phyloP scores from a whole-genome alignment of 1,140 invertebrate genomes.

The Anagrus nilaparvatae region DNA sequence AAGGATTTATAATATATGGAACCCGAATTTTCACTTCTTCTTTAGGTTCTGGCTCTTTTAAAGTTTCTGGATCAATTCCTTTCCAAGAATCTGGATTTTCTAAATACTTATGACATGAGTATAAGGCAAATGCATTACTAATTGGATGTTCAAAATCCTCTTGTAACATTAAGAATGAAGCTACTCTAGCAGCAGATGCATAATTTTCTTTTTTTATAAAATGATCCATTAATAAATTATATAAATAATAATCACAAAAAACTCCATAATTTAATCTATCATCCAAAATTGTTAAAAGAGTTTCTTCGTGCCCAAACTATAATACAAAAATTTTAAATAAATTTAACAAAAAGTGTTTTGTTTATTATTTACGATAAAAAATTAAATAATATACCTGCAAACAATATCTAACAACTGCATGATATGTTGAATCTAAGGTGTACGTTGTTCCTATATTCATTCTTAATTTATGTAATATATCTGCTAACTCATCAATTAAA shows the following conservation, averaged over 20 bases:
- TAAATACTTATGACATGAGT: conserved; percentile 69
- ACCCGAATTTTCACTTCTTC: conserved; percentile 72
- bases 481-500: conserved; percentile 54
- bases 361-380: too few species aligned
- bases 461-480: conserved; percentile 59
- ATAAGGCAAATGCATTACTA: conserved; percentile 56
- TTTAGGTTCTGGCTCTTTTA: conserved; percentile 33
- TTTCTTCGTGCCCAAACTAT: conserved; percentile 31
- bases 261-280: conserved; percentile 82
- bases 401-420: conserved; percentile 64
- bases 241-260: conserved; percentile 70
- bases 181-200: conserved; percentile 63
- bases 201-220: conserved; percentile 63
- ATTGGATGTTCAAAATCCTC: conserved; percentile 73
- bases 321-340: neutral
- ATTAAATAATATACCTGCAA: conserved; percentile 46
- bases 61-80: conserved; percentile 28
- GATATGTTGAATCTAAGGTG: conserved; percentile 66
- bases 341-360: too few species aligned
- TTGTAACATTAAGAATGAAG: conserved; percentile 75
- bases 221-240: conserved; percentile 73
- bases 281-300: conserved; percentile 62
- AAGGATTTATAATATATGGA: conserved; percentile 66
- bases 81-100: conserved; percentile 47
- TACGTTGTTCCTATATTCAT: conserved; percentile 55